A percentile compares a stretch with the other conserved stretches of the same genome.
Evolutionary conservation across 2,888 invertebrate genomes (phyloP).

Genomic region (Furcula furcula): DNA sequence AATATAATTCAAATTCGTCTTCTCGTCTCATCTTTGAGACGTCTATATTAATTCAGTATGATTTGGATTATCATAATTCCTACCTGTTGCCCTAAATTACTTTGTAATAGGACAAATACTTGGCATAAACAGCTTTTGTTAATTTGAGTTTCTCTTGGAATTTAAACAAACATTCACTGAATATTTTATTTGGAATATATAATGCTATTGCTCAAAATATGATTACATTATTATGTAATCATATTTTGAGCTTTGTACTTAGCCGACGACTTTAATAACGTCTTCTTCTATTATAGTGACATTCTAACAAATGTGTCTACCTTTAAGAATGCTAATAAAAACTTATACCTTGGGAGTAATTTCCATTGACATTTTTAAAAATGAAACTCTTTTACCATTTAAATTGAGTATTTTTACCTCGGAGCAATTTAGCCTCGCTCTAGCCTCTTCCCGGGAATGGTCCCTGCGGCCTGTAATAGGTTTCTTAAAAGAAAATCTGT

Average conservation of each 20-base stretch:
- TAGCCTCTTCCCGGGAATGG: slow-evolving; percentile 52
- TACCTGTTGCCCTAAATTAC: slow-evolving; percentile 38
- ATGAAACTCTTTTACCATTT: slow-evolving; percentile 70
- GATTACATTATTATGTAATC: no score
- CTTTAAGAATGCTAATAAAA: slow-evolving; percentile 27
- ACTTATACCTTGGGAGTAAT: slow-evolving; percentile 39
- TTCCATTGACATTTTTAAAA: slow-evolving; percentile 61
- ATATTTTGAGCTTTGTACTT: not conserved
- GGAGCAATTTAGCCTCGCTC: slow-evolving; percentile 56
- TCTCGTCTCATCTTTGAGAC: slow-evolving; percentile 22
- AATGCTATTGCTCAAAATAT: not conserved
- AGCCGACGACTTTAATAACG: not conserved
- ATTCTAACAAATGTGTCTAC: slow-evolving; percentile 13
- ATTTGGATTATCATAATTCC: slow-evolving; percentile 43
- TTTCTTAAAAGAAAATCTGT: slow-evolving; percentile 73
- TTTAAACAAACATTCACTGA: slow-evolving; percentile 15
- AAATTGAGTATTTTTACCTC: slow-evolving; percentile 71
- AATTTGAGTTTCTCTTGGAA: slow-evolving; percentile 27
- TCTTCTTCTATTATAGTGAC: slow-evolving; percentile 7
- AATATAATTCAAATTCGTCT: slow-evolving; percentile 26
- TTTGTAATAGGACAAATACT: slow-evolving; percentile 38
- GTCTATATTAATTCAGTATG: slow-evolving; percentile 42
- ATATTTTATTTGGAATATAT: slow-evolving; percentile 10
- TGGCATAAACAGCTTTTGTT: slow-evolving; percentile 33
- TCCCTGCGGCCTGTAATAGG: slow-evolving; percentile 73